These are phyloP conservation scores for Allophyes oxyacanthae DNA, from an alignment of 2,888 invertebrate species.

Conservation along the genomic window DNA sequence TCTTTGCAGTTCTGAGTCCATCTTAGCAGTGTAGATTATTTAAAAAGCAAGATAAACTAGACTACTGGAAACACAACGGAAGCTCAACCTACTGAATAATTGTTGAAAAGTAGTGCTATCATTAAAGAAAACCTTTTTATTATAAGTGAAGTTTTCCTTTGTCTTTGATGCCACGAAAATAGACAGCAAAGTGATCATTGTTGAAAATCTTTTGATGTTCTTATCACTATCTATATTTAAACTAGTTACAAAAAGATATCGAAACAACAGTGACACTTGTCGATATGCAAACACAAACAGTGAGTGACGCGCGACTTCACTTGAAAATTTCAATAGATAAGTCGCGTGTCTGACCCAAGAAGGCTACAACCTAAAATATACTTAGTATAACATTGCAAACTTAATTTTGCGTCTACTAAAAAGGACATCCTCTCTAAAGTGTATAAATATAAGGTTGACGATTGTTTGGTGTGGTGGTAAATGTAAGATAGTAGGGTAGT, in stretches of 20 bases:
- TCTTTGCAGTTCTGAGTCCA: too few relatives aligned
- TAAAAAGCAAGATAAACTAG: too few relatives aligned
- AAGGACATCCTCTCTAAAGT: slow-evolving; percentile 26
- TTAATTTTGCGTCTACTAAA: slow-evolving; percentile 14
- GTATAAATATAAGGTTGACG: slow-evolving; percentile 44
- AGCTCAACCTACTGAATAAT: too few relatives aligned
- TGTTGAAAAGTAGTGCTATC: not conserved
- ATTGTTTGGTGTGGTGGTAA: slow-evolving; percentile 21
- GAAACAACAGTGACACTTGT: slow-evolving; percentile 77
- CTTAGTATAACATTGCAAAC: slow-evolving; percentile 51
- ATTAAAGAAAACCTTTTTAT: too few relatives aligned
- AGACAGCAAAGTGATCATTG: slow-evolving; percentile 13
- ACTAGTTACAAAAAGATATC: slow-evolving; percentile 67
- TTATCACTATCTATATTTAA: slow-evolving; percentile 61
- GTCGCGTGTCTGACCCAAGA: slow-evolving; percentile 79
- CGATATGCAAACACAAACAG: slow-evolving; percentile 78
- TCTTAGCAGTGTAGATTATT: not conserved
- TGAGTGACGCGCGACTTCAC: slow-evolving; percentile 82
- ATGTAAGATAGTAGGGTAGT: slow-evolving; percentile 57
- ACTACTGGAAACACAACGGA: too few relatives aligned
- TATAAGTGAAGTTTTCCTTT: slow-evolving; percentile 1
- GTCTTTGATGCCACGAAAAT: slow-evolving; percentile 10
- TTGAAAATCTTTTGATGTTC: slow-evolving; percentile 38
- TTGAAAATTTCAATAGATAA: slow-evolving; percentile 84
- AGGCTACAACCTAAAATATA: slow-evolving; percentile 63